phyloP scores from a whole-genome alignment of 2,113 vertebrate genomes.

The Austrofundulus limnaeus region DNA sequence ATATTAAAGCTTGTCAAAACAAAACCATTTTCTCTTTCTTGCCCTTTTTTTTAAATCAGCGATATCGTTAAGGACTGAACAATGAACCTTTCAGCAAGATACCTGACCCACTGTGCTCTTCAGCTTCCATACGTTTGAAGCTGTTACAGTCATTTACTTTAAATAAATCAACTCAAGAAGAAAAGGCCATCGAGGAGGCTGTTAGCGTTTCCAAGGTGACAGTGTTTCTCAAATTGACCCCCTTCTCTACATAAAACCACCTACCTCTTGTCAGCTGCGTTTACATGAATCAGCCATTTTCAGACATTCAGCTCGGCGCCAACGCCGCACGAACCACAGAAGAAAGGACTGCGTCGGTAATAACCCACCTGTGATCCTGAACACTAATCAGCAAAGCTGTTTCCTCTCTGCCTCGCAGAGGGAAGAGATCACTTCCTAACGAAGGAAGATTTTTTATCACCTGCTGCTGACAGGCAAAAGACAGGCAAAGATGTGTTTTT shows the following conservation, averaged over 20 bases:
- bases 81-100: no score
- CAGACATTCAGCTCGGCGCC: slow-evolving; percentile 2
- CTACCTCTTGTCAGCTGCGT: not conserved
- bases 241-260: not conserved
- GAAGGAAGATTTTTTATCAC: no score
- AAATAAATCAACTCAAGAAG: slow-evolving; percentile 1
- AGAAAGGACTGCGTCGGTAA: slow-evolving; percentile 20
- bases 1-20: no score
- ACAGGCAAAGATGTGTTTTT: no score
- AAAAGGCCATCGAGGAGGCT: slow-evolving; percentile 2
- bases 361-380: not conserved
- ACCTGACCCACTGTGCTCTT: no score
- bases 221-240: slow-evolving; percentile 4
- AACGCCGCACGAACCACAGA: slow-evolving; percentile 4
- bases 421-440: not conserved
- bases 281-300: slow-evolving; percentile 16
- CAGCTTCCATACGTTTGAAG: no score
- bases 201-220: slow-evolving; percentile 29
- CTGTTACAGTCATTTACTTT: not conserved
- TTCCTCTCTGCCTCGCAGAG: slow-evolving; percentile 2
- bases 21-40: no score
- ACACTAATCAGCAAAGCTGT: slow-evolving; percentile 24
- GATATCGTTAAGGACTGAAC: no score
- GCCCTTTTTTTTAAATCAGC: no score
- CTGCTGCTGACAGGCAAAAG: no score